Evolutionary conservation across 2,113 vertebrate species (phyloP).

Genomic region (Acanthisitta chloris): DNA sequence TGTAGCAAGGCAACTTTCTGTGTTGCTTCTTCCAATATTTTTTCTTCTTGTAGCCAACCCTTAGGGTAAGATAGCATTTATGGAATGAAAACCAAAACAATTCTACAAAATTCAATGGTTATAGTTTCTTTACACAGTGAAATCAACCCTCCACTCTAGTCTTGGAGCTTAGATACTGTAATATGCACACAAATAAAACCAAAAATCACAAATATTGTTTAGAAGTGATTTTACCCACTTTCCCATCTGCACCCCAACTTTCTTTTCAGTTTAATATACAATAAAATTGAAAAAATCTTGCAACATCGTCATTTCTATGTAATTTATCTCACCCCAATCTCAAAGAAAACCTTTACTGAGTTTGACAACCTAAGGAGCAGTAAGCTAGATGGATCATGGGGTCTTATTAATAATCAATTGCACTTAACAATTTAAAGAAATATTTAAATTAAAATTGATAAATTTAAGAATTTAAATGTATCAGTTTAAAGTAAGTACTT

Average conservation of each 20-base stretch:
- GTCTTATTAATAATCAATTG: background rate
- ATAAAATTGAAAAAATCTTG: background rate
- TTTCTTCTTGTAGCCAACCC: constrained; percentile 96
- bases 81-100: background rate
- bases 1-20: constrained; percentile 94
- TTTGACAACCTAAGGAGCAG: background rate
- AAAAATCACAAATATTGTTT: background rate
- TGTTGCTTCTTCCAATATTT: constrained; percentile 92
- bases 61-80: constrained; percentile 61
- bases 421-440: background rate
- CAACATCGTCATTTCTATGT: background rate
- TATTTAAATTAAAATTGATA: background rate
- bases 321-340: background rate
- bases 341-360: background rate
- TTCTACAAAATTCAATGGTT: background rate
- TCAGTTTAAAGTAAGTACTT: constrained; percentile 63
- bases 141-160: background rate
- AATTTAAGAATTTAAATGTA: background rate
- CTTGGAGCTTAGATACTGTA: background rate
- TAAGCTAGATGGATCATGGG: background rate
- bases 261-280: background rate
- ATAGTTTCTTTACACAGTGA: accelerated
- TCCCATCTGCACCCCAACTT: background rate
- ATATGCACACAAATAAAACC: background rate
- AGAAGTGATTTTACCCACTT: background rate